These are phyloP conservation scores for Hippocampus kuda DNA, from an alignment of 2,797 vertebrate species.

Conservation along the genomic window DNA sequence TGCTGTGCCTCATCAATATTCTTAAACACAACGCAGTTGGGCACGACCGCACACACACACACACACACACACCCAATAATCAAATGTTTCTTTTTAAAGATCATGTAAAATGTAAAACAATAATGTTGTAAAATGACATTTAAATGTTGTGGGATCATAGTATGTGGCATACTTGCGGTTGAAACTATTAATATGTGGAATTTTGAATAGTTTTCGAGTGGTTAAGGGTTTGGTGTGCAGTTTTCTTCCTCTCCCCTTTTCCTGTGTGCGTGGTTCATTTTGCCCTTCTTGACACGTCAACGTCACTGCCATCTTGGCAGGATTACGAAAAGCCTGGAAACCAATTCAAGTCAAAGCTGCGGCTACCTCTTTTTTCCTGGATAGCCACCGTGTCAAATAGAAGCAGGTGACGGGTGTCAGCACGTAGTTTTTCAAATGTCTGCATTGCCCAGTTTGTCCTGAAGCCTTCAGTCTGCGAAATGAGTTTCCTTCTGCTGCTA, in stretches of 20 bases:
- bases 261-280: background rate
- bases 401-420: slow-evolving; percentile 7
- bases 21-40: no score
- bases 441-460: slow-evolving; percentile 4
- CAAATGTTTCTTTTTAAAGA: background rate
- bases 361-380: slow-evolving; percentile 4
- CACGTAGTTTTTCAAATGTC: slow-evolving; percentile 2
- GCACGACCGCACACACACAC: no score
- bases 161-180: background rate
- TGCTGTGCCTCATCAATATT: no score
- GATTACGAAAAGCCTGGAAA: background rate
- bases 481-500: slow-evolving; percentile 55
- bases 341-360: background rate
- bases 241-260: background rate
- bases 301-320: slow-evolving; percentile 4
- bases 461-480: slow-evolving; percentile 59
- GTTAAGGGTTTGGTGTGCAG: background rate
- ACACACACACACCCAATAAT: no score
- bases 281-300: background rate
- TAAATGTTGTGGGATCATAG: background rate
- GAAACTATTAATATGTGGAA: background rate
- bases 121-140: background rate
- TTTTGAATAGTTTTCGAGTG: background rate
- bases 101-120: background rate
- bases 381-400: slow-evolving; percentile 1